phyloP scores from a whole-genome alignment of 2,888 invertebrate genomes.

The Acanthosepion pharaonis region DNA sequence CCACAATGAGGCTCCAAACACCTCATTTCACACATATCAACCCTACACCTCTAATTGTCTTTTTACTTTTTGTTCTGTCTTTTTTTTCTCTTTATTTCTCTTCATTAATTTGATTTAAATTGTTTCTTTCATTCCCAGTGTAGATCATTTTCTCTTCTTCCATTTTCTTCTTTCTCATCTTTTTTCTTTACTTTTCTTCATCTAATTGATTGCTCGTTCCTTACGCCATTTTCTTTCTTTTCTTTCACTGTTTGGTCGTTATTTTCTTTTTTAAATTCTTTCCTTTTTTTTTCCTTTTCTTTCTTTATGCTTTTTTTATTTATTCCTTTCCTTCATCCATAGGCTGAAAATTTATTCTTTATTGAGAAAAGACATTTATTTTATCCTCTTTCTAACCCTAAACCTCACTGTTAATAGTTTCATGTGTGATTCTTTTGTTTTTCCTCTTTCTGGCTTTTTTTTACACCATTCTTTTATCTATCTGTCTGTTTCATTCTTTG shows the following conservation, averaged over 20 bases:
- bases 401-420: too few relatives aligned
- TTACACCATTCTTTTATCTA: not conserved
- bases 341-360: too few relatives aligned
- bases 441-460: too few relatives aligned
- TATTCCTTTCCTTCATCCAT: not conserved
- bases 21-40: not conserved
- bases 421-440: too few relatives aligned
- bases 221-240: not conserved
- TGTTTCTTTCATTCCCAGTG: not conserved
- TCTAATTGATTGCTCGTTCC: not conserved
- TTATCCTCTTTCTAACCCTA: not conserved
- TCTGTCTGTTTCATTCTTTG: not conserved
- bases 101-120: slow-evolving; percentile 18
- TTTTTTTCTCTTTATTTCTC: not conserved
- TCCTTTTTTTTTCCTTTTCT: not conserved
- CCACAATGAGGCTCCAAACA: not conserved
- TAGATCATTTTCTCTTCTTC: not conserved
- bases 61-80: not conserved
- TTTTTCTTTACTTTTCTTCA: not conserved
- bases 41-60: not conserved
- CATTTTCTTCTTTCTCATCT: not conserved
- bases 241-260: not conserved
- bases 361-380: not conserved
- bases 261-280: not conserved
- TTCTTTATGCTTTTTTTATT: not conserved